A percentile compares a stretch with the other conserved stretches of the same genome.
phyloP scores from a whole-genome alignment of 92 coral and sea anemone species.

The Pocillopora meandrina region DNA sequence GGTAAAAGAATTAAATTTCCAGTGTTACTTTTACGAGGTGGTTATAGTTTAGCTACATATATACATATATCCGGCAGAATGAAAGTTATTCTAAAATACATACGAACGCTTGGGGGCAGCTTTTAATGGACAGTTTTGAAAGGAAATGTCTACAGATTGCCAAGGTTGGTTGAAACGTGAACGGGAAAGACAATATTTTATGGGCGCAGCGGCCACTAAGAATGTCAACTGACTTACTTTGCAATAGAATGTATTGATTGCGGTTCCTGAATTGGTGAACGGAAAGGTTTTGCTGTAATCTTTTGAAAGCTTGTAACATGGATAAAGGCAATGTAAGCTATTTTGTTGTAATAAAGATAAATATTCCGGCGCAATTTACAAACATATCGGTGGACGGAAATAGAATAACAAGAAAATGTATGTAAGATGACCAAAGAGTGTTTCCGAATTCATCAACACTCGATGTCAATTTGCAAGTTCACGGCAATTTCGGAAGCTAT shows the following conservation, averaged over 20 bases:
- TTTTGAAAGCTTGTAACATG: slow-evolving; percentile 23
- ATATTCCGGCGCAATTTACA: neutral
- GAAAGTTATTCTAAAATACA: neutral
- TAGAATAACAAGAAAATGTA: neutral
- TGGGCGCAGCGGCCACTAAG: no score
- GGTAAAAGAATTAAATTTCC: slow-evolving; percentile 9
- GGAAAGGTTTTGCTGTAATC: slow-evolving; percentile 22
- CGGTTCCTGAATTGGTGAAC: slow-evolving; percentile 5
- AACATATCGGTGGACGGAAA: neutral
- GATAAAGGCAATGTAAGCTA: slow-evolving; percentile 19
- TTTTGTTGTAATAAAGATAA: neutral
- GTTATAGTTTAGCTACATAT: slow-evolving; percentile 3
- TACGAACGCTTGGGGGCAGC: neutral
- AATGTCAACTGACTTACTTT: no score
- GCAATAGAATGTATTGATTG: neutral
- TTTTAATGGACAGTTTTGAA: slow-evolving; percentile 2
- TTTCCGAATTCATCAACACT: neutral
- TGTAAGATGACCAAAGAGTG: slow-evolving; percentile 4
- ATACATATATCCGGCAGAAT: slow-evolving; percentile 19
- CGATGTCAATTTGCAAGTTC: slow-evolving; percentile 31
- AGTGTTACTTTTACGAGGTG: neutral
- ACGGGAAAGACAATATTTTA: no score
- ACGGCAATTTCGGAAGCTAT: slow-evolving; percentile 30
- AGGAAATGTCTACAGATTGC: neutral
- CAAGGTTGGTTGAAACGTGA: neutral